These are phyloP conservation scores for Catostomus latipinnis DNA, from an alignment of 2,797 vertebrate species.

Conservation along the genomic window DNA sequence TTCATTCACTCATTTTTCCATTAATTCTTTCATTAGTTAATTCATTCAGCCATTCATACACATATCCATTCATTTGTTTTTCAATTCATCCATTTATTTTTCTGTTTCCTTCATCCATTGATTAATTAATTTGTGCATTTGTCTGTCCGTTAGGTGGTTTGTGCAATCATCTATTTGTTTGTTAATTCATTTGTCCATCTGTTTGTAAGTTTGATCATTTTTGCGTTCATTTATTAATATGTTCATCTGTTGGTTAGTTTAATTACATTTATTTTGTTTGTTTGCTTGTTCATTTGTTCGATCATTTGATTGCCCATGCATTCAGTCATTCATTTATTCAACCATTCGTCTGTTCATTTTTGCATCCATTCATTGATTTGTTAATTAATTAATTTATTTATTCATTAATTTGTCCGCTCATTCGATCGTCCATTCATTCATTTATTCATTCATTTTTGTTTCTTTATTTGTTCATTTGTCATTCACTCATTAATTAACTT, in stretches of 20 bases:
- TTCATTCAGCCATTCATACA: too few species aligned
- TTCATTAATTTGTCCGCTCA: background rate
- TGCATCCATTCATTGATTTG: background rate
- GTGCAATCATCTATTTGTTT: too few species aligned
- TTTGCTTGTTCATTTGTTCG: background rate
- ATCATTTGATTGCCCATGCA: background rate
- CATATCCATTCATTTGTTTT: too few species aligned
- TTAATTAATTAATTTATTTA: background rate
- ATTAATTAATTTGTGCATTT: too few species aligned
- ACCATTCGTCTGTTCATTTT: background rate
- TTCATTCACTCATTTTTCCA: too few species aligned
- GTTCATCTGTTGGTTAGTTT: background rate
- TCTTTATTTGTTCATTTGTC: background rate
- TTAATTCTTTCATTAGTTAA: too few species aligned
- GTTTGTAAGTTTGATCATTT: too few species aligned
- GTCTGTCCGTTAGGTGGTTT: too few species aligned
- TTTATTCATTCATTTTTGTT: background rate
- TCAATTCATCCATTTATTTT: too few species aligned
- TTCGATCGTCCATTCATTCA: too few species aligned
- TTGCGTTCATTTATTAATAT: background rate
- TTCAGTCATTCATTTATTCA: background rate
- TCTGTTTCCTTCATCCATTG: too few species aligned
- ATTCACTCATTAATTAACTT: background rate
- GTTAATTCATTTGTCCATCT: too few species aligned
- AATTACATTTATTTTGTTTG: background rate